Evolutionary conservation across 2,113 vertebrate species (phyloP).

Genomic region (Thomomys bottae): DNA sequence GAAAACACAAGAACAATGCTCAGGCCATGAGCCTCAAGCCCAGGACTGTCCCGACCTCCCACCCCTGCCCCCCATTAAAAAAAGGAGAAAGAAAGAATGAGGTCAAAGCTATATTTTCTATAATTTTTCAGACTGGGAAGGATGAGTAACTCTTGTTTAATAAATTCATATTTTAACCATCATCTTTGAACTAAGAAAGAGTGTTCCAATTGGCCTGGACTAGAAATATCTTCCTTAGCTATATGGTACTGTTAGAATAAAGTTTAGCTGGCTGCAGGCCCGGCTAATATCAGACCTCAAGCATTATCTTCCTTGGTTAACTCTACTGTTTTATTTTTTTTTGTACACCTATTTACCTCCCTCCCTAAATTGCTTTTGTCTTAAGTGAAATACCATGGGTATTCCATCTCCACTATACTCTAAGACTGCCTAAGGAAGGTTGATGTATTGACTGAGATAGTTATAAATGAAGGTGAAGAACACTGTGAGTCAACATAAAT

Average conservation of each 20-base stretch:
- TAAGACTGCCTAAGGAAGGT: neutral
- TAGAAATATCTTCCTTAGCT: neutral
- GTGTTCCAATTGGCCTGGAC: neutral
- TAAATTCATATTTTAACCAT: neutral
- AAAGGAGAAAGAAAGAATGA: too few species aligned
- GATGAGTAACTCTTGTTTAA: neutral
- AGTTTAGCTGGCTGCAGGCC: fast-evolving
- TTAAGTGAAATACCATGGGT: neutral
- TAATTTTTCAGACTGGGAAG: neutral
- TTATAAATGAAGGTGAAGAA: conserved; percentile 36
- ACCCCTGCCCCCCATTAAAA: too few species aligned
- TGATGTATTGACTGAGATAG: neutral
- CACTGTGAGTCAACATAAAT: neutral
- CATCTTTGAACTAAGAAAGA: neutral
- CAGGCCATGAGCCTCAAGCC: too few species aligned
- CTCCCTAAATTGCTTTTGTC: neutral
- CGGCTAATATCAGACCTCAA: fast-evolving
- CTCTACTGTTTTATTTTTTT: neutral
- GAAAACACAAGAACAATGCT: too few species aligned
- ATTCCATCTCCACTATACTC: neutral
- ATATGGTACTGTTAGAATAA: neutral
- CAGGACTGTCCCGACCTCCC: too few species aligned
- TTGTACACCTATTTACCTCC: neutral
- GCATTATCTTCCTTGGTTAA: neutral
- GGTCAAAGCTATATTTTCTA: neutral